phyloP scores from a whole-genome alignment of 2,888 invertebrate genomes.

The Platynereis dumerilii region DNA sequence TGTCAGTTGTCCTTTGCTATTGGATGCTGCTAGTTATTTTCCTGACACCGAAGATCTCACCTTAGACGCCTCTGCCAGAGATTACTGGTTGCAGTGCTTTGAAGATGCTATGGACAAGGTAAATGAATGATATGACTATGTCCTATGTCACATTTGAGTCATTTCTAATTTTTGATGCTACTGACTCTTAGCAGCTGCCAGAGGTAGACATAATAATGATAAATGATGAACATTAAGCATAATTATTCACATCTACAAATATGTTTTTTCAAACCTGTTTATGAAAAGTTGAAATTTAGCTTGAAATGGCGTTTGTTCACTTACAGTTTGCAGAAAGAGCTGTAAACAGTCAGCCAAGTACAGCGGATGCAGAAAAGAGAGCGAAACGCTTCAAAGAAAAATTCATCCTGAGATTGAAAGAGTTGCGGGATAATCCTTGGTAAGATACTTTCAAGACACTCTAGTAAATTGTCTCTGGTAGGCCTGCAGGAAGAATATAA shows the following conservation, averaged over 20 bases:
- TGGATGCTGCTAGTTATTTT: conserved; percentile 79
- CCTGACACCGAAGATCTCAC: conserved; percentile 92
- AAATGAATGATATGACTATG: conserved; percentile 7
- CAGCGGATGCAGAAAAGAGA: conserved; percentile 77
- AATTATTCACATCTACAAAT: too few species aligned
- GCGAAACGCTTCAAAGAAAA: conserved; percentile 83
- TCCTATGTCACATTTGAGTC: not conserved
- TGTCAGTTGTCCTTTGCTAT: conserved; percentile 76
- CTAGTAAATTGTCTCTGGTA: too few species aligned
- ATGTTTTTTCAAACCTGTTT: too few species aligned
- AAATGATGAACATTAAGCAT: too few species aligned
- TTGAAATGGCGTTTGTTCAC: too few species aligned
- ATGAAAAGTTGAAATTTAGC: too few species aligned
- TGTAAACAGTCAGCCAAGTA: conserved; percentile 77
- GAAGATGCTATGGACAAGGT: conserved; percentile 80
- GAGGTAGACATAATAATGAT: too few species aligned
- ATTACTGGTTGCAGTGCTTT: conserved; percentile 92
- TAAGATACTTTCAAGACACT: too few species aligned
- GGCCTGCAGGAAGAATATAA: too few species aligned
- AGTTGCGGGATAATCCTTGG: conserved; percentile 80
- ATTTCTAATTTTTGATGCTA: too few species aligned
- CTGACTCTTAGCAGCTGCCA: too few species aligned
- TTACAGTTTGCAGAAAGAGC: conserved; percentile 78
- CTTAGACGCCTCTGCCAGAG: conserved; percentile 80
- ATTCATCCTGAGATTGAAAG: conserved; percentile 79